Evolutionary conservation across 2,797 vertebrate genomes (phyloP).

Genomic region (Anabacerthia variegaticeps): DNA sequence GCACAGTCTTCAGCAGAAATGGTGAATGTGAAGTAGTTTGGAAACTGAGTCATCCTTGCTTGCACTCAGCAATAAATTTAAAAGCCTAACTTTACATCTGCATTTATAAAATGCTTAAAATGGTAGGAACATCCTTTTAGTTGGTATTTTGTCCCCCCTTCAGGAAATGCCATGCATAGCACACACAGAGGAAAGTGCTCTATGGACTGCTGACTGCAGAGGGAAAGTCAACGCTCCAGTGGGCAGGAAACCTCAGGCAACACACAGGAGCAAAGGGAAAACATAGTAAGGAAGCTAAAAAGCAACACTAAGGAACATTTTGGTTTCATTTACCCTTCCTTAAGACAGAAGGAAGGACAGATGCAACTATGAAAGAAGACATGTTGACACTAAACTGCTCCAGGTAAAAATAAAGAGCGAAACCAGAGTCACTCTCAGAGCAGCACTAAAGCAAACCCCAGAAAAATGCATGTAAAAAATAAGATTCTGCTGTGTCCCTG

Average conservation of each 20-base stretch:
- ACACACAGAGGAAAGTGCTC: neutral
- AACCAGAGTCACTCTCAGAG: neutral
- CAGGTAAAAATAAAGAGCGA: neutral
- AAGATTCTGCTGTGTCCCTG: neutral
- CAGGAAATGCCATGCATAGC: conserved; percentile 6
- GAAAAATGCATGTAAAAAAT: neutral
- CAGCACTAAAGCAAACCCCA: neutral
- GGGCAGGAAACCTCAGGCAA: neutral
- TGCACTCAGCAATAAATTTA: neutral
- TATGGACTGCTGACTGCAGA: neutral
- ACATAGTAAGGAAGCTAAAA: neutral
- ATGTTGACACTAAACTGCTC: neutral
- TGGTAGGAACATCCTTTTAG: neutral
- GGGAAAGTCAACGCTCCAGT: neutral
- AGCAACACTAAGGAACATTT: neutral
- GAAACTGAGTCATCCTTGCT: neutral
- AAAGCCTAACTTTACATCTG: neutral
- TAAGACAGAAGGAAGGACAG: neutral
- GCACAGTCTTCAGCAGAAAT: neutral
- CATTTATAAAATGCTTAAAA: neutral
- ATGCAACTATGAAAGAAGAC: neutral
- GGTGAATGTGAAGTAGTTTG: neutral
- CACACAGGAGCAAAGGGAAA: neutral
- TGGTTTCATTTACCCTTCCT: neutral
- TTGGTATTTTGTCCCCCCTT: neutral